Evolutionary conservation across 2,888 invertebrate genomes (phyloP).

Genomic region (Drosophila nigritarsus): DNA sequence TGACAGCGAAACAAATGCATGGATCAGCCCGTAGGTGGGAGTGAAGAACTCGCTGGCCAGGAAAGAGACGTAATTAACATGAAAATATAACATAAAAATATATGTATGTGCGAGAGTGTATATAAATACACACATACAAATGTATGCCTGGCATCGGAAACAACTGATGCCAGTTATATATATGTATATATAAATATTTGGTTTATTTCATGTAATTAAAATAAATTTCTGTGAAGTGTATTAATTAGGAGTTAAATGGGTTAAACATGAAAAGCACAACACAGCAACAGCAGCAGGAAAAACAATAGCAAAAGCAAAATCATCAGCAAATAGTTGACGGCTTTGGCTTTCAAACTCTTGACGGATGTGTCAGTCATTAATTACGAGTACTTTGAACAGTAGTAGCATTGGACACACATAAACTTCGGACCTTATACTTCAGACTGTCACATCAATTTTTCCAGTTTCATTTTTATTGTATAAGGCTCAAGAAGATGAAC

Average conservation of each 20-base stretch:
- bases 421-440: conserved; percentile 19
- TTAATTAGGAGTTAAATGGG: conserved; percentile 80
- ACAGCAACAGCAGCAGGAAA: neutral
- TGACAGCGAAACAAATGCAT: conserved; percentile 69
- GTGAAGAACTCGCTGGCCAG: conserved; percentile 33
- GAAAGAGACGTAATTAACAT: conserved; percentile 67
- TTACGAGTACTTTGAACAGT: conserved; percentile 51
- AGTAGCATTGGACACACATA: conserved; percentile 14
- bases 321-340: conserved; percentile 14
- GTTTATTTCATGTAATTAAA: conserved; percentile 78
- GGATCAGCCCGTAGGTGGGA: conserved; percentile 5
- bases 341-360: conserved; percentile 40
- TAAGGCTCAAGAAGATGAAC: neutral
- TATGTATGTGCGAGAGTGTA: neutral
- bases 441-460: conserved; percentile 17
- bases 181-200: conserved; percentile 72
- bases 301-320: conserved; percentile 13
- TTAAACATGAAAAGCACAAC: conserved; percentile 62
- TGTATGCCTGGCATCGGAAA: conserved; percentile 23
- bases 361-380: conserved; percentile 60
- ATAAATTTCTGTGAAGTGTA: conserved; percentile 79
- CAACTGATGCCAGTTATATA: conserved; percentile 57
- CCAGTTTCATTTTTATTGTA: neutral
- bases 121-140: neutral
- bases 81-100: conserved; percentile 53